Base-by-base conservation (phyloP, 2,797 vertebrate genomes). In the Sebastiscus albofasciatus region DNA sequence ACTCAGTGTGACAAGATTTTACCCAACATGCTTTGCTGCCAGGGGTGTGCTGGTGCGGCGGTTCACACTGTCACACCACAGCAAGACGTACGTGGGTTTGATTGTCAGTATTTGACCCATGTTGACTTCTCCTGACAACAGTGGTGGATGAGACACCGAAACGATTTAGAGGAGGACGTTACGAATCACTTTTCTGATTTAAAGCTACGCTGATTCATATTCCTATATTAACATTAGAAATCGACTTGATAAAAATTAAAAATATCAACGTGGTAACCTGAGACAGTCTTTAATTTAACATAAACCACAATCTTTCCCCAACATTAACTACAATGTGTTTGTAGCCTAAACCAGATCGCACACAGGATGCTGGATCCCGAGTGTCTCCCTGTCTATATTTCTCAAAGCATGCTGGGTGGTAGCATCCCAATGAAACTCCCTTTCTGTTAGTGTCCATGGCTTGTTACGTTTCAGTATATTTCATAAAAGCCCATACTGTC, bases 1-100 rank as follows among this genome's bases (percentile, higher is more conserved):
- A 67, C 76, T 24, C 22, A 67, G 75, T 69, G 82, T 73, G 80
- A 82, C 72, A 60, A 76, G 58, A 79, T 75, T 78, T 78, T 81
- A 75, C 56, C 77, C 16, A 58, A 67, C 67, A 64, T 74, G 72
- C 67, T 77, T 82, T 54, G 27, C 66, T 67, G 59, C 54, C n/a
- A 39, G 72, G 59, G 59, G 42, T 5, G 7, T 69, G 72, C 52
- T 69, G 80, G 46, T 73, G 77, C 0, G 8, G 39, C 12, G 8
- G 70, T 77, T 86, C 75, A 71, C 65, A 26, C 29, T 59, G 79
- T 81, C 58, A 29, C 64, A 55, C 29, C 65, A 46, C 72, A 52
- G 66, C 33, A 6, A 76, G 14, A 73, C 2, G 4, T 46, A 34
- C 11, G 1, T 3, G 46, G 7, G 46, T 49, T 49, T 29, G 54